phyloP scores from a whole-genome alignment of 2,113 vertebrate genomes.

The Lanius ludovicianus region DNA sequence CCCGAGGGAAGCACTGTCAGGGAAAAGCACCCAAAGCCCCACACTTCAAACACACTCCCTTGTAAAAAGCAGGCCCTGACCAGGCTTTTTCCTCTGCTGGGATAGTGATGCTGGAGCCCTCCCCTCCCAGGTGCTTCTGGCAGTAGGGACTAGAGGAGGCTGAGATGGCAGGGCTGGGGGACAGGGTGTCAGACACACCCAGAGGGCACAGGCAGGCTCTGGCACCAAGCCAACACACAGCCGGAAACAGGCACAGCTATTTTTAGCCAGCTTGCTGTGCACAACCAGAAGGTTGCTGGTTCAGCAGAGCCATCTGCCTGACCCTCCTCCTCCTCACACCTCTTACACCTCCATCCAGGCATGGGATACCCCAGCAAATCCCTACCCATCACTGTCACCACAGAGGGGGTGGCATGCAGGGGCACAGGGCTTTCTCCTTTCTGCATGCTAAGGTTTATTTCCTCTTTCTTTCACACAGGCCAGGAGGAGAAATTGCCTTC shows the following conservation, averaged over 20 bases:
- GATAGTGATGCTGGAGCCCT: background rate
- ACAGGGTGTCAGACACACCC: background rate
- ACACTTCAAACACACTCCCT: rapidly evolving
- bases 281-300: background rate
- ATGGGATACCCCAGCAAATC: background rate
- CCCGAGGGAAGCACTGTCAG: background rate
- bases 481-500: background rate
- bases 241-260: background rate
- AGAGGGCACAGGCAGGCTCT: background rate
- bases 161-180: background rate
- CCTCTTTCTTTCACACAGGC: background rate
- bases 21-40: background rate
- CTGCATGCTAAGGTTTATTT: background rate
- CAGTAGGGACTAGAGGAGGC: rapidly evolving
- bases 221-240: rapidly evolving
- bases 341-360: background rate
- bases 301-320: background rate
- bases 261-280: background rate
- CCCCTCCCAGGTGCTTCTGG: background rate
- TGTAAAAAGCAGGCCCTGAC: rapidly evolving
- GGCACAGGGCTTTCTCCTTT: background rate
- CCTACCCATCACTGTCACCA: background rate
- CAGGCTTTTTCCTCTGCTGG: background rate
- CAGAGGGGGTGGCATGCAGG: rapidly evolving
- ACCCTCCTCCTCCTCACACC: background rate